phyloP scores from a whole-genome alignment of 2,888 invertebrate species.

The Celastrina argiolus region DNA sequence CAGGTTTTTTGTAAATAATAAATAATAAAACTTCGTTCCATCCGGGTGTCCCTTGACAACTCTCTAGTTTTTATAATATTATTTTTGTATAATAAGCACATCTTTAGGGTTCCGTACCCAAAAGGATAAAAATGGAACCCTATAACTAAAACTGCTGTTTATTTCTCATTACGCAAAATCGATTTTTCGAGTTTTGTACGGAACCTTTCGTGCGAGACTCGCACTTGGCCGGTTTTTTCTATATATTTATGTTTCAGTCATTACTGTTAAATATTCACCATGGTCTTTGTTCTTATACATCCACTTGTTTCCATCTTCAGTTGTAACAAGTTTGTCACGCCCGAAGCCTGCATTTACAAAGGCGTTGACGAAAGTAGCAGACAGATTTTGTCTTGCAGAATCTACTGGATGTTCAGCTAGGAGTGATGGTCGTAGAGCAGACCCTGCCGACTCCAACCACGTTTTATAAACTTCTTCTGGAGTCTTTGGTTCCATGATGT shows the following conservation, averaged over 20 bases:
- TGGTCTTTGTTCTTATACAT: conserved; percentile 99
- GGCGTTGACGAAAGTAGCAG: conserved; percentile 98
- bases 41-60: too few species aligned
- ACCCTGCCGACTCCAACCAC: conserved; percentile 91
- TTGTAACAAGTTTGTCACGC: conserved; percentile 94
- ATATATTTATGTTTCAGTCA: not conserved
- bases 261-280: conserved; percentile 50
- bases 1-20: too few species aligned
- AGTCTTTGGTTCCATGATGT: conserved; percentile 99
- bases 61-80: too few species aligned
- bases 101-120: too few species aligned
- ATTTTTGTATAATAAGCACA: too few species aligned
- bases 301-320: conserved; percentile 90
- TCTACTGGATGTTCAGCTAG: conserved; percentile 88
- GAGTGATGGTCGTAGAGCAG: conserved; percentile 82
- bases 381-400: conserved; percentile 97
- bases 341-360: conserved; percentile 99
- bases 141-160: too few species aligned
- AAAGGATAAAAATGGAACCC: too few species aligned
- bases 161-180: too few species aligned
- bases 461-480: conserved; percentile 99
- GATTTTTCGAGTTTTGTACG: too few species aligned
- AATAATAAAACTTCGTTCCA: too few species aligned
- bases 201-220: too few species aligned
- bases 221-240: too few species aligned